Evolutionary conservation across 2,113 vertebrate species (phyloP).

Genomic region (Chroicocephalus ridibundus): DNA sequence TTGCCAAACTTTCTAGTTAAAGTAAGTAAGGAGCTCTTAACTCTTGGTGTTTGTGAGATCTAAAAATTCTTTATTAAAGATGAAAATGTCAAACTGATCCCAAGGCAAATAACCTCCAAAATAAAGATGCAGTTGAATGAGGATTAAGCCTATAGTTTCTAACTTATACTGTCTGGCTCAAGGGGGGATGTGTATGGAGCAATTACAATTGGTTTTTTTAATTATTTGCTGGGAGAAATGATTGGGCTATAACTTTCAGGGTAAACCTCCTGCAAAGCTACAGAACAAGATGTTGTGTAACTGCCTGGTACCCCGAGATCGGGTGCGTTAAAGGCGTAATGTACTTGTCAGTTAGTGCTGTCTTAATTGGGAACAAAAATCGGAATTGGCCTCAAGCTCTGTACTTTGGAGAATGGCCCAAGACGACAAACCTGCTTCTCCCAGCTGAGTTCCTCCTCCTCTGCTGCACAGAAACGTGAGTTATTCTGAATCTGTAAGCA

Average conservation of each 20-base stretch:
- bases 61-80: not conserved
- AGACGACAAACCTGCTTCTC: not conserved
- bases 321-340: rapidly evolving
- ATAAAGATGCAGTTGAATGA: not conserved
- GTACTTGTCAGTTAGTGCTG: not conserved
- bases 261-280: not conserved
- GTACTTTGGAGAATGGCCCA: not conserved
- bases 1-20: not conserved
- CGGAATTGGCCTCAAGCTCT: not conserved
- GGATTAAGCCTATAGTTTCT: not conserved
- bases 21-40: not conserved
- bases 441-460: not conserved
- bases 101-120: not conserved
- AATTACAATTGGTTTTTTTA: not conserved
- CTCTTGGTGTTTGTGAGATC: not conserved
- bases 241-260: not conserved
- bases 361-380: not conserved
- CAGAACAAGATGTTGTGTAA: rapidly evolving
- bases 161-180: not conserved
- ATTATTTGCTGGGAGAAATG: not conserved
- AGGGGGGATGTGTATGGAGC: not conserved
- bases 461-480: rapidly evolving
- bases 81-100: not conserved
- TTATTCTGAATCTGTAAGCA: rapidly evolving
- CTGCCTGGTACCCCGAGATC: not conserved